Evolutionary conservation across 2,113 vertebrate genomes (phyloP).

Genomic region (Indicator maculatus): DNA sequence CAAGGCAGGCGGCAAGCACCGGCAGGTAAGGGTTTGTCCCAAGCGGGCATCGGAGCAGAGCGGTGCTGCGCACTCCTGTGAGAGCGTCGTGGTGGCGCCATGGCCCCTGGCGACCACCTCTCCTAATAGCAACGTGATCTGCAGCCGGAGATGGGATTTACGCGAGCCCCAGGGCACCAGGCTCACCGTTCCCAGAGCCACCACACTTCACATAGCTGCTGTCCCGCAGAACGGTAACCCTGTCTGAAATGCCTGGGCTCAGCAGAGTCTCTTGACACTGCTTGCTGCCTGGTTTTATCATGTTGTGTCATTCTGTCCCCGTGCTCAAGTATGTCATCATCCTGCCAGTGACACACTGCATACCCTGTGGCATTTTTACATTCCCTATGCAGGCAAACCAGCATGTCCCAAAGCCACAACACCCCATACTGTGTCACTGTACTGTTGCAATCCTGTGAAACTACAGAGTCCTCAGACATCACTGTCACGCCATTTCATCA

Average conservation of each 20-base stretch:
- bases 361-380: not conserved
- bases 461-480: not conserved
- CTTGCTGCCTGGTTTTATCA: rapidly evolving
- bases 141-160: too few species aligned
- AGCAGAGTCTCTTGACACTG: too few species aligned
- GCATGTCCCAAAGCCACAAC: rapidly evolving
- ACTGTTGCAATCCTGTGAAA: not conserved
- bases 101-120: too few species aligned
- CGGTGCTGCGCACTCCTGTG: too few species aligned
- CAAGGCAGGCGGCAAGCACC: slow-evolving; percentile 36
- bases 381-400: not conserved
- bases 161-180: not conserved
- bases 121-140: rapidly evolving
- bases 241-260: rapidly evolving
- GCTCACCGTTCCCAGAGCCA: rapidly evolving
- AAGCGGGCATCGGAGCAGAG: not conserved
- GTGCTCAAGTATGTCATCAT: not conserved
- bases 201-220: rapidly evolving
- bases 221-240: too few species aligned
- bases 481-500: not conserved
- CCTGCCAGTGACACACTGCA: rapidly evolving
- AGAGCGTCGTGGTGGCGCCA: not conserved
- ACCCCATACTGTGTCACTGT: not conserved
- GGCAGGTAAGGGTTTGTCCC: slow-evolving; percentile 53
- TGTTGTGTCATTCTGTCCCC: too few species aligned